These are phyloP conservation scores for Entomyzon cyanotis DNA, from an alignment of 2,113 vertebrate genomes.

Conservation along the genomic window DNA sequence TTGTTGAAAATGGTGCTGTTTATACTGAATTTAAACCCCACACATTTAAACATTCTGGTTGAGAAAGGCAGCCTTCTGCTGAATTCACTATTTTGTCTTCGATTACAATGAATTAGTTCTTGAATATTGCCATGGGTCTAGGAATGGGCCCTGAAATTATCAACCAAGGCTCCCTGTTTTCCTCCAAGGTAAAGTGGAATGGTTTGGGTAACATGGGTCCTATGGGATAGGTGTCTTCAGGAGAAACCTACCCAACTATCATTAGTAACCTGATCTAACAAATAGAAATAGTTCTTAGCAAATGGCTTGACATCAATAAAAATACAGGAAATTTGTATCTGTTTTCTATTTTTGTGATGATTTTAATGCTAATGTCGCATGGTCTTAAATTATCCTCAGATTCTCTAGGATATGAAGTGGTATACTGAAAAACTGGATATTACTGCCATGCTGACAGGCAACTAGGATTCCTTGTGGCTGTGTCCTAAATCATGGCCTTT, in stretches of 20 bases:
- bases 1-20: neutral
- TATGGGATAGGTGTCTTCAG: neutral
- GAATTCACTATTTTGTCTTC: neutral
- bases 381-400: neutral
- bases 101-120: neutral
- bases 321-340: neutral
- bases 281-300: neutral
- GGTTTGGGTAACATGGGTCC: neutral
- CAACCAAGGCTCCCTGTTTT: neutral
- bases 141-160: neutral
- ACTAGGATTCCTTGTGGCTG: neutral
- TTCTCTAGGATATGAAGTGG: neutral
- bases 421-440: neutral
- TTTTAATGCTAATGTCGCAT: neutral
- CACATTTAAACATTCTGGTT: neutral
- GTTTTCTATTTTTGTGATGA: neutral
- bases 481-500: neutral
- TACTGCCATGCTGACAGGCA: neutral
- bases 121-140: neutral
- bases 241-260: neutral
- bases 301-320: neutral
- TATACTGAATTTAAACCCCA: neutral
- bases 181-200: neutral
- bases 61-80: neutral
- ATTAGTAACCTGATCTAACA: neutral